Evolutionary conservation across 2,888 invertebrate genomes (phyloP).

Genomic region (Drosophila engyochracea): DNA sequence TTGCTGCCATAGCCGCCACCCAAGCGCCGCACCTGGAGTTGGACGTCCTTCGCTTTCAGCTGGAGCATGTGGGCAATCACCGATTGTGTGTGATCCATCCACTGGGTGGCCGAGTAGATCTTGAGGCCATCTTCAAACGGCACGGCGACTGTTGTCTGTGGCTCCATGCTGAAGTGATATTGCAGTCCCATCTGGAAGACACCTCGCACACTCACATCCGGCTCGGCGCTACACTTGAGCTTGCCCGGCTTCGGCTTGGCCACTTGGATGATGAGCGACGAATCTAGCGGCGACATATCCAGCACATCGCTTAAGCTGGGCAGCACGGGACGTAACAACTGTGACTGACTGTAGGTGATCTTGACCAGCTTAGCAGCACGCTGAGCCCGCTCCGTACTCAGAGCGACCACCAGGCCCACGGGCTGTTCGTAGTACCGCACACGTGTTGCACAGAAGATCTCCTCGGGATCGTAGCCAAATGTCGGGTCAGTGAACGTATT

Average conservation of each 20-base stretch:
- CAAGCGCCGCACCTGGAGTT: conserved; percentile 89
- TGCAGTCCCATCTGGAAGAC: conserved; percentile 88
- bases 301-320: conserved; percentile 86
- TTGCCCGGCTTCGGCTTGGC: conserved; percentile 49
- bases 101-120: conserved; percentile 89
- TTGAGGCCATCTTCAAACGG: conserved; percentile 91
- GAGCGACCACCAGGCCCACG: conserved; percentile 90
- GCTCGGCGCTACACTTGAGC: conserved; percentile 26
- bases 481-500: conserved; percentile 86
- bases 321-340: conserved; percentile 61
- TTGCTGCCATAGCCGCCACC: conserved; percentile 95
- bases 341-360: conserved; percentile 85
- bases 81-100: conserved; percentile 88
- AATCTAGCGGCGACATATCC: conserved; percentile 56
- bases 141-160: conserved; percentile 88
- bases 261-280: conserved; percentile 64
- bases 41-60: conserved; percentile 88
- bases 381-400: conserved; percentile 87
- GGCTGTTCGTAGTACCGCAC: conserved; percentile 90
- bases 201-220: conserved; percentile 84
- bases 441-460: conserved; percentile 80
- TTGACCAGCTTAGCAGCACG: conserved; percentile 87
- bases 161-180: conserved; percentile 92
- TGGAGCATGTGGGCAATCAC: conserved; percentile 87
- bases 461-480: conserved; percentile 82